Percentiles rank a stretch among this genome's conserved stretches.
These are phyloP conservation scores for Rotaria sp. DNA, from an alignment of 2,888 invertebrate genomes.

Conservation along the genomic window DNA sequence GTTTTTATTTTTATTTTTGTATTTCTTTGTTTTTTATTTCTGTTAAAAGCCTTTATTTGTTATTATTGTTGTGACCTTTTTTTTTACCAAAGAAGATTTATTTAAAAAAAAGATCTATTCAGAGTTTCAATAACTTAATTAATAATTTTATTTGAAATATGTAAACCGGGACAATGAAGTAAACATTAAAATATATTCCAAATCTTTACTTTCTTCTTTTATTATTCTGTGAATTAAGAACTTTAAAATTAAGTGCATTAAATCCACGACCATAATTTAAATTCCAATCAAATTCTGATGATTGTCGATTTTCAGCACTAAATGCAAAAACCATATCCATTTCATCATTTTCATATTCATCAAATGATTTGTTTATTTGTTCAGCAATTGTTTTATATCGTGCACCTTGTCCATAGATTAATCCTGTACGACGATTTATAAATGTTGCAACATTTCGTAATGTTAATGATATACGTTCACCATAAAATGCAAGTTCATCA, in stretches of 20 bases:
- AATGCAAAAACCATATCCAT: background rate
- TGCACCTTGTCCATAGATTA: background rate
- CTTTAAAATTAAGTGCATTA: background rate
- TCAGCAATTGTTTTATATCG: background rate
- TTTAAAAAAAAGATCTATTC: background rate
- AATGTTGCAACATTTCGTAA: background rate
- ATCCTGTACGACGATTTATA: background rate
- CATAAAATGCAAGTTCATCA: background rate
- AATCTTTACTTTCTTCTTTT: too few species aligned
- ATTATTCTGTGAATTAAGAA: background rate
- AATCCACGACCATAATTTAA: background rate
- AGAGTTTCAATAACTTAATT: too few species aligned
- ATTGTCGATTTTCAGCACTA: background rate
- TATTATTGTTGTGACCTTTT: background rate
- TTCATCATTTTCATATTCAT: background rate
- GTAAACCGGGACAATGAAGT: too few species aligned
- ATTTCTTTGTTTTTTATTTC: background rate
- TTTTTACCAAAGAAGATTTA: background rate
- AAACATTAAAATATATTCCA: too few species aligned
- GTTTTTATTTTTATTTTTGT: background rate
- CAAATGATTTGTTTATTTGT: background rate
- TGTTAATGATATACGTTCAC: conserved; percentile 14
- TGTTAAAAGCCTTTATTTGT: background rate
- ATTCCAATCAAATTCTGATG: background rate
- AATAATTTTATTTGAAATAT: too few species aligned